Percentiles rank a stretch among this genome's conserved stretches.
Evolutionary conservation across 1,140 invertebrate genomes (phyloP).

Genomic region (Drosophila nigromelanica): DNA sequence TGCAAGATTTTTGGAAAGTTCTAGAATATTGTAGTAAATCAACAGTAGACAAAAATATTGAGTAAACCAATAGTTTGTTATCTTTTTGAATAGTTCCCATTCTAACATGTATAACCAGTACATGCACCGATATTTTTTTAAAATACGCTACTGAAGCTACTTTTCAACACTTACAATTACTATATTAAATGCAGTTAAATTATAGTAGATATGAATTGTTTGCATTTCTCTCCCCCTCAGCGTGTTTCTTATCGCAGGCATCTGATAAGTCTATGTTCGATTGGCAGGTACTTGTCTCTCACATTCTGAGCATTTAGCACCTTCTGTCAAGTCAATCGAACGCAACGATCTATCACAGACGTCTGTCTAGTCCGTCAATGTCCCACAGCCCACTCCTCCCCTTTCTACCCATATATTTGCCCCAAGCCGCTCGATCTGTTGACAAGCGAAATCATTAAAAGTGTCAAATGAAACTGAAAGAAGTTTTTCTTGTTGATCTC

Average conservation of each 20-base stretch:
- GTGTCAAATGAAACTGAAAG: conserved; percentile 68
- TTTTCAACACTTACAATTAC: neutral
- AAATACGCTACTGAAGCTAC: no score
- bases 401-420: conserved; percentile 1
- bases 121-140: no score
- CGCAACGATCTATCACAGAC: conserved; percentile 71
- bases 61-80: no score
- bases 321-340: conserved; percentile 60
- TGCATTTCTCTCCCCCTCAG: neutral
- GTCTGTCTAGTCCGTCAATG: conserved; percentile 42
- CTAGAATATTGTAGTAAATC: no score
- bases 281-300: conserved; percentile 42
- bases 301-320: conserved; percentile 44
- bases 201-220: neutral
- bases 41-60: no score
- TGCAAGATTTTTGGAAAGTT: no score
- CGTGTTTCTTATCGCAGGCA: conserved; percentile 1
- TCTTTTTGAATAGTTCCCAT: no score
- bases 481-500: conserved; percentile 43
- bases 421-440: conserved; percentile 16
- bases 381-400: neutral
- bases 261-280: conserved; percentile 19
- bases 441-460: conserved; percentile 78
- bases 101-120: no score
- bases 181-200: neutral